These are phyloP conservation scores for Brachionus koreanus DNA, from an alignment of 1,140 invertebrate species.

Conservation along the genomic window DNA sequence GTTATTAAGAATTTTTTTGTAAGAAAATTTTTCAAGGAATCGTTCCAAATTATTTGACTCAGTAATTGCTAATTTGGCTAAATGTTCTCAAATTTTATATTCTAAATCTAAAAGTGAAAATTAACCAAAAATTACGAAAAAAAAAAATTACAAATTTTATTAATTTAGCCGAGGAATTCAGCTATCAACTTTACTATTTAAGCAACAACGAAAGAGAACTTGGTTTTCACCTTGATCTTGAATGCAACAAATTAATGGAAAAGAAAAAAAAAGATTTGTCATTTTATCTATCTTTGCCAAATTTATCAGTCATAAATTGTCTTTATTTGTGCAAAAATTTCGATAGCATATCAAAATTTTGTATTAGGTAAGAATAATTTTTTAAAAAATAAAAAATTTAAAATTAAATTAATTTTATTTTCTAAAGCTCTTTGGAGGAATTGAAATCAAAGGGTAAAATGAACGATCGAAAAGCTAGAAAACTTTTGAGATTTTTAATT, in stretches of 20 bases:
- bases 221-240: not conserved
- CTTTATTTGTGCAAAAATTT: constrained; percentile 21
- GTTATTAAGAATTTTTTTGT: not conserved
- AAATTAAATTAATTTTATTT: not conserved
- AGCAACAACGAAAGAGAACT: constrained; percentile 21
- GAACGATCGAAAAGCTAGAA: constrained; percentile 41
- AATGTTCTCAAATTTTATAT: constrained; percentile 13
- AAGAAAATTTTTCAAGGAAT: not conserved
- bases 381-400: not conserved
- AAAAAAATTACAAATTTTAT: not conserved
- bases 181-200: not conserved
- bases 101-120: not conserved
- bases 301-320: constrained; percentile 9
- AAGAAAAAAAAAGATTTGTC: constrained; percentile 28
- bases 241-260: not conserved
- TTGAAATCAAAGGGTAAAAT: constrained; percentile 36
- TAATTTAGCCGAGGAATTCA: constrained; percentile 26
- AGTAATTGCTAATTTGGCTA: constrained; percentile 7
- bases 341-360: not conserved
- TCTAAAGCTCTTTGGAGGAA: constrained; percentile 5
- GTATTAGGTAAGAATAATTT: not conserved
- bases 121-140: not conserved
- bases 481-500: constrained; percentile 32
- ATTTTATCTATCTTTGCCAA: constrained; percentile 15
- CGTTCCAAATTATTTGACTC: constrained; percentile 38